Conservation (phyloP, 92 coral and sea anemone species). For the Porites cylindrica region DNA sequence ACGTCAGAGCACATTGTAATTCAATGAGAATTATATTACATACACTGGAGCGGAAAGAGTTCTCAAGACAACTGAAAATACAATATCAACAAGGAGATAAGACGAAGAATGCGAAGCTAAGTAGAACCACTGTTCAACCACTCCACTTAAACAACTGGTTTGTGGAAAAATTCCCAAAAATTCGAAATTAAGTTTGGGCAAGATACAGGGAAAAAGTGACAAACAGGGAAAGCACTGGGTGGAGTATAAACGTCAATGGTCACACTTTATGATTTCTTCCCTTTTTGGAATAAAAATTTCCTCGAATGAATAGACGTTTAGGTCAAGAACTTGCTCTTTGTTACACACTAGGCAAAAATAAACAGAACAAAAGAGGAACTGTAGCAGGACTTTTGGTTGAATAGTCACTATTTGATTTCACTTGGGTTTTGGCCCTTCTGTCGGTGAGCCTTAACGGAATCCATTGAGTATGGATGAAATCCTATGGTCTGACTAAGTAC, state of each 20-base stretch:
- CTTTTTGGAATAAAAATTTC: not conserved
- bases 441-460: too few relatives aligned
- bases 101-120: not conserved
- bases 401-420: too few relatives aligned
- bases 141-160: not conserved
- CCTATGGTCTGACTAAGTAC: too few relatives aligned
- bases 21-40: not conserved
- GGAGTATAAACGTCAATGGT: not conserved
- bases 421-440: too few relatives aligned
- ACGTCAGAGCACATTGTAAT: conserved; percentile 21
- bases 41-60: conserved; percentile 2
- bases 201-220: not conserved
- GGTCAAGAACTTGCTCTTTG: too few relatives aligned
- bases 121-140: not conserved
- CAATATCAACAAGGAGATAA: not conserved
- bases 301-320: too few relatives aligned
- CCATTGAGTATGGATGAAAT: too few relatives aligned
- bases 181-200: too few relatives aligned
- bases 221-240: not conserved
- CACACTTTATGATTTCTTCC: not conserved
- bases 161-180: not conserved
- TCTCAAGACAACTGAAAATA: not conserved
- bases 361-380: too few relatives aligned
- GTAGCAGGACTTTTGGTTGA: too few relatives aligned
- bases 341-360: too few relatives aligned